These are phyloP conservation scores for Acanthosepion esculentum DNA, from an alignment of 2,888 invertebrate genomes.

Conservation along the genomic window DNA sequence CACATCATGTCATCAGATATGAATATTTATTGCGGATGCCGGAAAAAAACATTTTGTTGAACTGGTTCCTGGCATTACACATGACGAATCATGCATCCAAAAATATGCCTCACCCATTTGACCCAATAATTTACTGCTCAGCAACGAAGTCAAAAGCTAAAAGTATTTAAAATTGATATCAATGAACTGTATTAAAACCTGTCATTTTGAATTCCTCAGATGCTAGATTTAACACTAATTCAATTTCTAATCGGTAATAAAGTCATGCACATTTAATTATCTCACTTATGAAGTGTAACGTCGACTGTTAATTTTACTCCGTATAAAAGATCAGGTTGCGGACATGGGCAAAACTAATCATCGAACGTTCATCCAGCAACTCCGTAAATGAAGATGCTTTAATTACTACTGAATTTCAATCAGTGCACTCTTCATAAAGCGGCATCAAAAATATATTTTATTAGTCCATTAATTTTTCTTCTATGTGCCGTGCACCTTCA, in stretches of 20 bases:
- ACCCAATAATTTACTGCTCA: not conserved
- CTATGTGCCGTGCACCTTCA: too few relatives aligned
- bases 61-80: not conserved
- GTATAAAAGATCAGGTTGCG: not conserved
- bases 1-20: not conserved
- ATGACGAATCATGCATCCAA: not conserved
- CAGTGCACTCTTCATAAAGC: too few relatives aligned
- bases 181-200: not conserved
- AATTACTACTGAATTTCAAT: not conserved
- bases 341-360: not conserved
- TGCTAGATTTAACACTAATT: not conserved
- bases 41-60: not conserved
- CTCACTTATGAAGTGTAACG: not conserved
- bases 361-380: not conserved
- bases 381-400: not conserved
- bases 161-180: not conserved
- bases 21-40: not conserved
- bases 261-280: not conserved
- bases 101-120: not conserved
- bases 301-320: not conserved
- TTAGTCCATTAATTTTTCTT: too few relatives aligned
- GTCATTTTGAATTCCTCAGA: not conserved
- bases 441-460: too few relatives aligned
- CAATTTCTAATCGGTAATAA: not conserved
- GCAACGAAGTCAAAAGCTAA: not conserved